A percentile compares a stretch with the other conserved stretches of the same genome.
Evolutionary conservation across 2,113 vertebrate genomes (phyloP).

Genomic region (Dromiciops gliroides): DNA sequence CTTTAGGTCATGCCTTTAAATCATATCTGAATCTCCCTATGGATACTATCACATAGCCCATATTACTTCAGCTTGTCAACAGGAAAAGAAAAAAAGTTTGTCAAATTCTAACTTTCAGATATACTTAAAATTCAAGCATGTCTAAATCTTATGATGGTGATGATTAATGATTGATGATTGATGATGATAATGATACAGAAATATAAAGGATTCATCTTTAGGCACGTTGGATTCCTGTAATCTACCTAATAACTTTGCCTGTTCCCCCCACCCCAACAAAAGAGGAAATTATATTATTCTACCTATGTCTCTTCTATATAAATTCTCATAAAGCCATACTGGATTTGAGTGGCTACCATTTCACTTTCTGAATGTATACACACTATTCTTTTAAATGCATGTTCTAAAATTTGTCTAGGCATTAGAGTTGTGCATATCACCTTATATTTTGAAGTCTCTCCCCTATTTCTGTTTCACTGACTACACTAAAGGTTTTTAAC

Average conservation of each 20-base stretch:
- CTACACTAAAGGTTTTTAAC: too few relatives aligned
- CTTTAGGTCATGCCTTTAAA: background rate
- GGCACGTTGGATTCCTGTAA: background rate
- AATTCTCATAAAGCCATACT: background rate
- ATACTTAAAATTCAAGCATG: too few relatives aligned
- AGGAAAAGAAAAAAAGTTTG: background rate
- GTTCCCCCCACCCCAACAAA: background rate
- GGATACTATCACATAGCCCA: background rate
- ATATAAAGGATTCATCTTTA: background rate
- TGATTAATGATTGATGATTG: too few relatives aligned
- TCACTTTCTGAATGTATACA: background rate
- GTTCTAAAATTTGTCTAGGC: background rate
- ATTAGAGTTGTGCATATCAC: background rate
- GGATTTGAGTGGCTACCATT: background rate
- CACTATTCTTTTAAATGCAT: background rate
- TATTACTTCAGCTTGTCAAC: background rate
- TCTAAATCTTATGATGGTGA: too few relatives aligned
- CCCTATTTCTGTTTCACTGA: background rate
- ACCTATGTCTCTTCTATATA: background rate
- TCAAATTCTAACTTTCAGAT: background rate
- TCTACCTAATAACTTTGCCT: background rate
- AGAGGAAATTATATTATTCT: background rate
- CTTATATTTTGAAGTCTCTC: background rate
- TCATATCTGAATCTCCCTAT: background rate
- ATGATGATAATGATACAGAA: background rate